Base-by-base conservation (phyloP, 2,888 invertebrate species). In the Magallana nippona region DNA sequence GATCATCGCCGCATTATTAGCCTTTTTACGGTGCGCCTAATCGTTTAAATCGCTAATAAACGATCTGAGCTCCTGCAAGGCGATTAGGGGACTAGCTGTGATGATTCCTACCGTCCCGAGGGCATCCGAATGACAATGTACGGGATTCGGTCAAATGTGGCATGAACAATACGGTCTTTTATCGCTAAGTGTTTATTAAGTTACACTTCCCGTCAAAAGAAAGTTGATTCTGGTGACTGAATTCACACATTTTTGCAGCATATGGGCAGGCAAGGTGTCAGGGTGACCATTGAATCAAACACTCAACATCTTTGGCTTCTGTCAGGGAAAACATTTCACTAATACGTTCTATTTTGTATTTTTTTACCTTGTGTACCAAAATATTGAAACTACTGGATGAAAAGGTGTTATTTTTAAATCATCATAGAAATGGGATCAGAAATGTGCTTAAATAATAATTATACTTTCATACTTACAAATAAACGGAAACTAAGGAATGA, bases 1-100 rank as follows among this genome's bases (percentile, higher is more conserved):
- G 83, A 83, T 83, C 83, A 83, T 83, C 83, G 83, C 77, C 44
- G 32, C 56, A 71, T 80, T 80, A 83, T 83, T 83, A 83, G 83
- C 83, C 83, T 80, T 83, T 83, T 83, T 80, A 83, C 71, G 27
- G 71, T 44, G 80, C 57, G 79, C 27, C 77, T 83, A 83, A 83
- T 83, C 83, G 80, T 56, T 80, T 58, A 80, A 79, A 83, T 57
- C 63, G 78, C 83, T 71, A 80, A 80, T 83, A 71, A 83, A 79
- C 55, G 22, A 62, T 55, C 58, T 56, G 60, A 62, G 62, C 63
- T 19, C 83, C 80, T 71, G 55, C 63, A 27, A 55, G 10, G 80
- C 55, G 71, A 80, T 83, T 80, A 79, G 57, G 15, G 17, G 13
- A 44, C 80, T 63, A 27, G 57, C 83, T 83, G 83, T 22, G 83